Conservation (phyloP, 1,140 invertebrate species). For the Phortica variegata region DNA sequence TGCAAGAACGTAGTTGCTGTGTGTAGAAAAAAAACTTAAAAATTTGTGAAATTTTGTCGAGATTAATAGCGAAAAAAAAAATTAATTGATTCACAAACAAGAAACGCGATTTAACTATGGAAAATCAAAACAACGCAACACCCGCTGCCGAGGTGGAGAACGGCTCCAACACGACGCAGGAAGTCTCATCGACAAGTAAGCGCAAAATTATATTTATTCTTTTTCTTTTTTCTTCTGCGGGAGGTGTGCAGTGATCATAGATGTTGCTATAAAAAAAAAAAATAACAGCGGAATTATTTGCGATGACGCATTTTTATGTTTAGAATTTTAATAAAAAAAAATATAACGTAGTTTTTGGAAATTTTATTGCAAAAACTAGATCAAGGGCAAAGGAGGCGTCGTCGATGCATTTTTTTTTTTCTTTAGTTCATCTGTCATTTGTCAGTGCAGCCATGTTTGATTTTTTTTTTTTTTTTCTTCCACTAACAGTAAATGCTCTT, state of each 20-base stretch:
- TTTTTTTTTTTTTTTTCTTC: constrained; percentile 25
- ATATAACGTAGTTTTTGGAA: too few species aligned
- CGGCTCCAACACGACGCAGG: constrained; percentile 43
- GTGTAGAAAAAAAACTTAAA: constrained; percentile 26
- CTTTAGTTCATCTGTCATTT: constrained; percentile 1
- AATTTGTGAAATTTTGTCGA: constrained; percentile 39
- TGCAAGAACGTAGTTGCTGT: constrained; percentile 44
- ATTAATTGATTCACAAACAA: constrained; percentile 20
- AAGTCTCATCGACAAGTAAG: constrained; percentile 57
- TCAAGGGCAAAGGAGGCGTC: constrained; percentile 29
- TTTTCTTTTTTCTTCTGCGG: constrained; percentile 16
- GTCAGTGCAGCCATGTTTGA: constrained; percentile 34
- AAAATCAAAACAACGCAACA: constrained; percentile 52
- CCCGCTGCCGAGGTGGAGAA: constrained; percentile 42
- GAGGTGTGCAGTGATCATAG: constrained; percentile 11
- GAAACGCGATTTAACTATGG: constrained; percentile 48
- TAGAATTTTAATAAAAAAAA: background rate
- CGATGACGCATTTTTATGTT: constrained; percentile 8
- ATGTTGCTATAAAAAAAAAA: constrained; percentile 10
- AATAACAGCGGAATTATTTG: constrained; percentile 20
- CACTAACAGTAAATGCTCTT: constrained; percentile 43
- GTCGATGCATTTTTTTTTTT: constrained; percentile 5
- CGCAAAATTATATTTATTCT: background rate
- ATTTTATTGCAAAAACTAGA: constrained; percentile 19
- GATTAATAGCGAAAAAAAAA: constrained; percentile 20